phyloP scores from a whole-genome alignment of 2,888 invertebrate genomes.

The Onthophagus sagittarius region DNA sequence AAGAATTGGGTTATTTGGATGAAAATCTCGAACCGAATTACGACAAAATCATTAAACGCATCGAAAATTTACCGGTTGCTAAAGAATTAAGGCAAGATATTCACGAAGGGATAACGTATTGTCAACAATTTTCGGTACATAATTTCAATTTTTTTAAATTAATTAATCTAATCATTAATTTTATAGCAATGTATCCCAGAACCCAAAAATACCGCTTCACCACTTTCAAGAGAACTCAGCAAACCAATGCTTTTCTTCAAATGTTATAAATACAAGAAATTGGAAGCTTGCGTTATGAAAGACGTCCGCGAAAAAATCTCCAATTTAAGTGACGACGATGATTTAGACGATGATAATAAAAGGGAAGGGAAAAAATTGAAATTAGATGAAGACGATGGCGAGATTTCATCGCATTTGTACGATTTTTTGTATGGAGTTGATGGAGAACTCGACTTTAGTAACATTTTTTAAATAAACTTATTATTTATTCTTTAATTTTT shows the following conservation, averaged over 20 bases:
- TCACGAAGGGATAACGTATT: slow-evolving; percentile 63
- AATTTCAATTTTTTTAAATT: background rate
- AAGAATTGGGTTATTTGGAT: slow-evolving; percentile 66
- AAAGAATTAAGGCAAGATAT: slow-evolving; percentile 62
- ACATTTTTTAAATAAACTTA: slow-evolving; percentile 36
- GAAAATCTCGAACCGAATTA: slow-evolving; percentile 64
- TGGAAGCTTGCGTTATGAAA: slow-evolving; percentile 70
- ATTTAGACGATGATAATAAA: slow-evolving; percentile 51
- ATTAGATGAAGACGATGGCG: slow-evolving; percentile 52
- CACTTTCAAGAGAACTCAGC: slow-evolving; percentile 61
- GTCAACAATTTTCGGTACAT: slow-evolving; percentile 65
- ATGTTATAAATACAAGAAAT: slow-evolving; percentile 70
- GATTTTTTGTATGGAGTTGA: slow-evolving; percentile 61
- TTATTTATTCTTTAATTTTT: background rate
- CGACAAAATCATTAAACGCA: slow-evolving; percentile 59
- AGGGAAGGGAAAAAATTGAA: slow-evolving; percentile 54
- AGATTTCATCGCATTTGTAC: slow-evolving; percentile 58
- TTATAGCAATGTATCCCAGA: slow-evolving; percentile 67
- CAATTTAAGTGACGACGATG: slow-evolving; percentile 48
- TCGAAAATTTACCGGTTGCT: slow-evolving; percentile 58
- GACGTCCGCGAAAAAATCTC: slow-evolving; percentile 64
- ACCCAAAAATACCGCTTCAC: slow-evolving; percentile 59
- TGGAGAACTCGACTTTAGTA: slow-evolving; percentile 54
- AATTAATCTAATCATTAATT: background rate
- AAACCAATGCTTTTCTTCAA: slow-evolving; percentile 71